phyloP scores from a whole-genome alignment of 2,888 invertebrate species.

The Cataglyphis altisquamis region DNA sequence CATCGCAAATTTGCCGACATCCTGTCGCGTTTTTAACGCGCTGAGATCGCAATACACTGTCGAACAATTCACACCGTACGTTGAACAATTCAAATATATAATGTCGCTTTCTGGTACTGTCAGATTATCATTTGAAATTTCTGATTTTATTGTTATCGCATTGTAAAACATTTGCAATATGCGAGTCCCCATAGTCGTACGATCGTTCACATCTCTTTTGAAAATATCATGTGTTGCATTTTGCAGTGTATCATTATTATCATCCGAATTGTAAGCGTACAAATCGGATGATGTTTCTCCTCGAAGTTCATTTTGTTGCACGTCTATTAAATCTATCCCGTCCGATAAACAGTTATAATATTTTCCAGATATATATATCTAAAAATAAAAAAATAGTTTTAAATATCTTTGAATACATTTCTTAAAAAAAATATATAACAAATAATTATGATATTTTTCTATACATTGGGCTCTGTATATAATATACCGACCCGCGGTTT shows the following conservation, averaged over 20 bases:
- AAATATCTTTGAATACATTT: background rate
- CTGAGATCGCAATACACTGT: slow-evolving; percentile 72
- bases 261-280: background rate
- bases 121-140: background rate
- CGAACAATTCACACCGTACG: slow-evolving; percentile 67
- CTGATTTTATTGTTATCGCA: background rate
- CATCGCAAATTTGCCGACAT: slow-evolving; percentile 72
- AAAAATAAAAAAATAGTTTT: slow-evolving; percentile 29
- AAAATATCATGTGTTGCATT: background rate
- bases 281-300: slow-evolving; percentile 4
- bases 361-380: slow-evolving; percentile 72
- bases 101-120: slow-evolving; percentile 24
- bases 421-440: background rate
- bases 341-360: slow-evolving; percentile 68
- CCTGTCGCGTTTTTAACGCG: slow-evolving; percentile 68
- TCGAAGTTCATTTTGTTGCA: background rate
- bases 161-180: background rate
- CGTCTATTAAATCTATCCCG: slow-evolving; percentile 36
- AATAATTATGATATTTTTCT: background rate
- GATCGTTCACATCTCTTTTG: background rate
- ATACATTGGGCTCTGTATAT: background rate
- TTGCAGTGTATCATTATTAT: slow-evolving; percentile 1
- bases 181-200: background rate
- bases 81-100: slow-evolving; percentile 77
- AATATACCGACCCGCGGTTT: slow-evolving; percentile 69